phyloP scores from a whole-genome alignment of 1,140 invertebrate genomes.

The Maconellicoccus hirsutus region DNA sequence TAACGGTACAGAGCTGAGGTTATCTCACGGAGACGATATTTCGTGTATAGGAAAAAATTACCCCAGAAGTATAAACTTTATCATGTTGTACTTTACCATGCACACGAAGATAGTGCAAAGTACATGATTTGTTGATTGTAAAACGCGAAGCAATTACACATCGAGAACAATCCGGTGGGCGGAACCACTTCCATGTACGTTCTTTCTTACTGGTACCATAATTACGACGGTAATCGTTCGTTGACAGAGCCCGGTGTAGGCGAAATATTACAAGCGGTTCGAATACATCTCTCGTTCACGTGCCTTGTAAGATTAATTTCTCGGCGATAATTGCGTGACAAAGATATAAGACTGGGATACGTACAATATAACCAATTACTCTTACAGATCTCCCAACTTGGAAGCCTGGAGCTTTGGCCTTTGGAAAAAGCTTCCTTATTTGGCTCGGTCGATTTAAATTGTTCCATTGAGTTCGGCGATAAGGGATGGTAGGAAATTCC shows the following conservation, averaged over 20 bases:
- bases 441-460: not conserved
- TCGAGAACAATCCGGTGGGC: not conserved
- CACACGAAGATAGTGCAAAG: not conserved
- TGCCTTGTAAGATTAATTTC: not conserved
- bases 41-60: too few relatives aligned
- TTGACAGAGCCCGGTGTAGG: not conserved
- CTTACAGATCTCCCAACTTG: not conserved
- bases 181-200: conserved; percentile 7
- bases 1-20: too few relatives aligned
- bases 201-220: not conserved
- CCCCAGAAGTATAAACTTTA: too few relatives aligned
- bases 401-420: too few relatives aligned
- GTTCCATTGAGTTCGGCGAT: not conserved
- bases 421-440: not conserved
- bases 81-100: too few relatives aligned
- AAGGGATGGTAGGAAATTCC: not conserved
- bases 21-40: too few relatives aligned
- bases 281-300: too few relatives aligned
- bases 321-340: not conserved
- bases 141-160: not conserved
- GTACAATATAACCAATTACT: not conserved
- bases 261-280: not conserved
- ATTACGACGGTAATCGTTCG: conserved; percentile 7
- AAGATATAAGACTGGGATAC: not conserved
- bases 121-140: not conserved